Percentiles rank a stretch among this genome's conserved stretches.
These are phyloP conservation scores for Parazoanthus swiftii DNA, from an alignment of 92 coral and sea anemone genomes.

Conservation along the genomic window DNA sequence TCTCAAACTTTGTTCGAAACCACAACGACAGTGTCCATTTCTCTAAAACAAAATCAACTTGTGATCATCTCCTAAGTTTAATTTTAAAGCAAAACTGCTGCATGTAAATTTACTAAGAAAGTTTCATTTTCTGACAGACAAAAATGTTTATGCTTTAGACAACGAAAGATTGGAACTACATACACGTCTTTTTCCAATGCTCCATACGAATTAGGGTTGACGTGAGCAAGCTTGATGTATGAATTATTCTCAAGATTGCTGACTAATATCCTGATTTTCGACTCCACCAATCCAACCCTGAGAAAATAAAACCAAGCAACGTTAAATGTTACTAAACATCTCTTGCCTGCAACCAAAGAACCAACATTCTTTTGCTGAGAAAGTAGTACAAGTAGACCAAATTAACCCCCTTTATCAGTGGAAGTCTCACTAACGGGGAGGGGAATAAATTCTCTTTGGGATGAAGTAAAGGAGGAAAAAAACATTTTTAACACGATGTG, in stretches of 20 bases:
- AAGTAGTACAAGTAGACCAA: background rate
- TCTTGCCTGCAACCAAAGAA: background rate
- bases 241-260: constrained; percentile 70
- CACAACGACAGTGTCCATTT: background rate
- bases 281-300: constrained; percentile 96
- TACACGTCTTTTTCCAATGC: constrained; percentile 79
- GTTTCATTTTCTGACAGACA: background rate
- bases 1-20: background rate
- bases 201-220: constrained; percentile 79
- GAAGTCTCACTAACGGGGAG: background rate
- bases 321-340: background rate
- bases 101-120: background rate
- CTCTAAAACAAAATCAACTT: background rate
- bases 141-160: background rate
- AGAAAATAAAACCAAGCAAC: constrained; percentile 10
- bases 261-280: constrained; percentile 81
- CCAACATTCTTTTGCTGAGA: background rate
- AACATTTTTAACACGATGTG: too few relatives aligned
- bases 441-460: too few relatives aligned
- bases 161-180: constrained; percentile 12
- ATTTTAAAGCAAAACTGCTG: background rate
- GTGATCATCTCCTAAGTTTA: background rate
- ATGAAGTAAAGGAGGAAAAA: too few relatives aligned
- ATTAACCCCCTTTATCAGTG: background rate
- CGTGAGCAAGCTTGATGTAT: constrained; percentile 82